These are phyloP conservation scores for Dendroctonus ponderosae DNA, from an alignment of 1,140 invertebrate genomes.

Conservation along the genomic window DNA sequence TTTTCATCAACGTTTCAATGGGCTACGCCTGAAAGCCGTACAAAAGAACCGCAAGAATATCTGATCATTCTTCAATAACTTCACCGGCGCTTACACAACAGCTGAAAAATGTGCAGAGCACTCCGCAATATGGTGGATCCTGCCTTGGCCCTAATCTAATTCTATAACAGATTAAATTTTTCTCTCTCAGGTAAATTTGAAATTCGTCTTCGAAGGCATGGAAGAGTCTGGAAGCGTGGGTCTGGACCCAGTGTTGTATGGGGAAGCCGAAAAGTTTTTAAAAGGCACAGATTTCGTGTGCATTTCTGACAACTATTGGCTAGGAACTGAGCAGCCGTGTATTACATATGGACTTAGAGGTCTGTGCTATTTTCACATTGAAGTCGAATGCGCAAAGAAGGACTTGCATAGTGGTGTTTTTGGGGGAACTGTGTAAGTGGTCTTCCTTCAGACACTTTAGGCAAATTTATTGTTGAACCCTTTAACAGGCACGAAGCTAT, in stretches of 20 bases:
- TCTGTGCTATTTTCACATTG: conserved; percentile 90
- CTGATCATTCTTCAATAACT: no score
- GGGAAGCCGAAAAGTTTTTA: conserved; percentile 78
- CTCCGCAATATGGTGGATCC: no score
- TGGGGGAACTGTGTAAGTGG: conserved; percentile 80
- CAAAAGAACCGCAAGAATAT: no score
- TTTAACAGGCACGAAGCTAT: conserved; percentile 73
- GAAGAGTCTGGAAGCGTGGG: conserved; percentile 97
- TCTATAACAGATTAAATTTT: not conserved
- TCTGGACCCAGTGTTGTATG: conserved; percentile 79
- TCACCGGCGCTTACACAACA: no score
- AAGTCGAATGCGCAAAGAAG: conserved; percentile 85
- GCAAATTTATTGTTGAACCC: not conserved
- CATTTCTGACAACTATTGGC: conserved; percentile 99
- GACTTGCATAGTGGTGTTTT: conserved; percentile 96
- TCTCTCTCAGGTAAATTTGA: conserved; percentile 72
- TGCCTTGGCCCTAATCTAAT: not conserved
- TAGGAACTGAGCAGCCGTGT: conserved; percentile 94
- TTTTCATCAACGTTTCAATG: no score
- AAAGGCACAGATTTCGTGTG: conserved; percentile 89
- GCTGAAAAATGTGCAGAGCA: no score
- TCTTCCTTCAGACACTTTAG: not conserved
- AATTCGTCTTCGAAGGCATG: conserved; percentile 98
- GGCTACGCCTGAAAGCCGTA: no score
- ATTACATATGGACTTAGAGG: conserved; percentile 96